Conservation (phyloP, 2,113 vertebrate genomes). For the Phrynosoma blainvillii region DNA sequence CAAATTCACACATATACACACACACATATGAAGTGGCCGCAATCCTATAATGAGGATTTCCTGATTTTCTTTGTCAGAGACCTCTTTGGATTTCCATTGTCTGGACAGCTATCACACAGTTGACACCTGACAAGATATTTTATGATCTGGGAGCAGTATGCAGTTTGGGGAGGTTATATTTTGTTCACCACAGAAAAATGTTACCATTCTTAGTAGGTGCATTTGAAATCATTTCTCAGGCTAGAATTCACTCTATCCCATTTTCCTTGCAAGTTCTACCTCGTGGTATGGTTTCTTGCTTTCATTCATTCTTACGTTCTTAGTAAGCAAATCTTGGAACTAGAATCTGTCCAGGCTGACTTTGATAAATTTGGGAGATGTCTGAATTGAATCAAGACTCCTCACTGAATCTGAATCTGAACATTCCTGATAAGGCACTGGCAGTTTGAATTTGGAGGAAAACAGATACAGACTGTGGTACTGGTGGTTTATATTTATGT, state of each 20-base stretch:
- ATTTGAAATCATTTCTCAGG: neutral
- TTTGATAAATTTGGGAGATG: neutral
- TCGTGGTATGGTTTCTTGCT: neutral
- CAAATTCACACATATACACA: too few relatives aligned
- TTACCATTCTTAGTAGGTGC: neutral
- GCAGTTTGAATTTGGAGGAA: too few relatives aligned
- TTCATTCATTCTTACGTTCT: neutral
- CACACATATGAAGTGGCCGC: too few relatives aligned
- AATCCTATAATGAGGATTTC: too few relatives aligned
- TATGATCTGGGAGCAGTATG: neutral
- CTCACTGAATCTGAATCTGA: too few relatives aligned
- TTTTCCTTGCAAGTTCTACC: neutral
- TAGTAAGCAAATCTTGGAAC: neutral
- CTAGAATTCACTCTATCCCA: neutral
- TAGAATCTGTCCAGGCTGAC: neutral
- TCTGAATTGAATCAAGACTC: neutral
- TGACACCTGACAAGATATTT: neutral
- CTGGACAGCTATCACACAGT: neutral
- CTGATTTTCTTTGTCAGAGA: neutral
- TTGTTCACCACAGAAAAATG: neutral
- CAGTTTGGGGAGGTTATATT: neutral
- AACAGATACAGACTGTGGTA: too few relatives aligned
- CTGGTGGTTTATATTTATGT: too few relatives aligned
- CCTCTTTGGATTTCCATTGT: neutral
- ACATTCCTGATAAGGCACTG: too few relatives aligned